Base-by-base conservation (phyloP, 2,113 vertebrate species). In the Ahaetulla prasina region DNA sequence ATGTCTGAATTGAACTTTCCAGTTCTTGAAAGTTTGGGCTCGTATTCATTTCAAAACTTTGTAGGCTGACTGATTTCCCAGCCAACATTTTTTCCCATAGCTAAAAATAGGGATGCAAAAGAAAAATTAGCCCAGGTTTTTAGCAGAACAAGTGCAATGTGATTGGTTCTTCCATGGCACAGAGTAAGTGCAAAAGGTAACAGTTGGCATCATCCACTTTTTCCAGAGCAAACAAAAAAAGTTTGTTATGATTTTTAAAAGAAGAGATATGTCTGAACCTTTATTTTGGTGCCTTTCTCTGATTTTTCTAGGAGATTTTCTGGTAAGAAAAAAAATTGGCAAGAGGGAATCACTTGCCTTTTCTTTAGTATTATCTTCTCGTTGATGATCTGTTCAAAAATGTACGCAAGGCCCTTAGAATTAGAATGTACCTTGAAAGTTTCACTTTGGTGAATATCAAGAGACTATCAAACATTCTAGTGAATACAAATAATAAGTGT, bases 401-500 rank as follows among this genome's bases (percentile, higher is more conserved):
- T 53, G 52, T 92, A 25, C 30, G 16, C 60, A 74, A 11, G 1
- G 4, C 57, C 14, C 52, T 1, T 52, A 74, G 50, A 74, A 35
- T 91, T 35, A 12, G 30, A n/a, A 50, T 35, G 53, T 25, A 25
- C 4, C 68, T 87, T 74, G 23, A 45, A 88, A 53, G 94, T 18
- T 92, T 94, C 93, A 97, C 11, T 89, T 87, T 30, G 8, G 30
- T 35, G 16, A 50, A 30, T 39, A 80, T 53, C 52, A 45, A 74
- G 30, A 95, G 16, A 92, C 94, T 92, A 97, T 22, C 35, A 80
- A 20, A 39, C 35, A 39, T 89, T 94, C 57, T 89, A 87, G 3
- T 92, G 91, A 92, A 92, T 88, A 93, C 54, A 94, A 91, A 88
- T 63, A 95, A 52, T 54, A 95, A 97, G 93, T 68, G 91, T 94